Evolutionary conservation across 2,113 vertebrate species (phyloP), one percentile per base, ranked within the genome.

Genomic region (Dicaeum eximium): DNA sequence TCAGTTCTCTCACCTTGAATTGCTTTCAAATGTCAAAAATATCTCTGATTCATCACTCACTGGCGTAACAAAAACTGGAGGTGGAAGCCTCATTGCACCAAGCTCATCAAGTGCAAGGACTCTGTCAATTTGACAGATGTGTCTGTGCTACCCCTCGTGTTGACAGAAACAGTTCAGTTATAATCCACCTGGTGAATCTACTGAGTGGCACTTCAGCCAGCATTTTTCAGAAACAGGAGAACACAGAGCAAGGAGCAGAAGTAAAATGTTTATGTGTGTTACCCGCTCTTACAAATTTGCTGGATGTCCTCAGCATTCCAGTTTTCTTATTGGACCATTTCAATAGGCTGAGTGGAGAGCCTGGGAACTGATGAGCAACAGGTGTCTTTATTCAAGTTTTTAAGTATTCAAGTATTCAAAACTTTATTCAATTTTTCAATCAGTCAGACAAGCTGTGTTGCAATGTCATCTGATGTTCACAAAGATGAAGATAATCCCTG

Each of bases 11-110:
- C 82, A 97, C 92, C 93, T 95, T 88, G 75, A 96, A 90, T 96
- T 86, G 35, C 93, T 95, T 92, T 90, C 48, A 71, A 51, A 71
- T 77, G 88, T 95, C 95, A 92, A 40, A 96, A 97, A 96, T 95
- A 88, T 64, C 85, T 94, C 87, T 93, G 92, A 96, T 94, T 96
- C 87, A 95, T 95, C 84, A 66, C 40, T 96, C 85, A 62, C 1
- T 64, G 92, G 60, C 31, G 16, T 92, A 80, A 82, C 62, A 57
- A 80, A 92, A 96, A 42, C 85, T 90, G 96, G 86, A 83, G 94
- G 92, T 93, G 85, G 75, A 95, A 58, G 64, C 58, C 88, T 92
- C 60, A 71, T 96, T 93, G 79, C 47, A 83, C 38, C 11, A 48
- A 78, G 64, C 85, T 92, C 72, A 79, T 89, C 85, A 88, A 96